Percentiles rank a stretch among this genome's conserved stretches.
Evolutionary conservation across 1,140 invertebrate species (phyloP).

Genomic region (Stegodyphus mimosarum): DNA sequence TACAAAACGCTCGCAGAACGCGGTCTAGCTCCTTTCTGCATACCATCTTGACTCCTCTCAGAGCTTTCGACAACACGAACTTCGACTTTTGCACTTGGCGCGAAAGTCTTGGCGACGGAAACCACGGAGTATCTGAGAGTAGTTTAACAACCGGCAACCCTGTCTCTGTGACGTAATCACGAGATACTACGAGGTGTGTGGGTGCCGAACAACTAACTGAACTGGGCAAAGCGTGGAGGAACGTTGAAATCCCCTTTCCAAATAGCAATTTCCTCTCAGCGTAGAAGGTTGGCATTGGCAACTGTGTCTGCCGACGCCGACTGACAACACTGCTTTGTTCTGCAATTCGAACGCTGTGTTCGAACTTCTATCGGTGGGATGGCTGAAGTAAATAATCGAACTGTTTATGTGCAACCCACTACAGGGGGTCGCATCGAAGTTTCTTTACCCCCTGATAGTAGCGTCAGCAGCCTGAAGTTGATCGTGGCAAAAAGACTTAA

Average conservation of each 20-base stretch:
- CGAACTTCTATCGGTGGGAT: neutral
- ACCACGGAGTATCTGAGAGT: too few species aligned
- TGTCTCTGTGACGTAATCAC: conserved; percentile 27
- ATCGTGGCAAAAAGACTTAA: conserved; percentile 90
- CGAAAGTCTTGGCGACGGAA: too few species aligned
- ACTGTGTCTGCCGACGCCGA: neutral
- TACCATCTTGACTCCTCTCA: too few species aligned
- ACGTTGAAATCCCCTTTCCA: neutral
- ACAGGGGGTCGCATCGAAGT: conserved; percentile 91
- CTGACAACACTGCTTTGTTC: neutral
- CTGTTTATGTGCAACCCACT: conserved; percentile 73
- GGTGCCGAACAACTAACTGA: conserved; percentile 1
- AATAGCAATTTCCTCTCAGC: neutral
- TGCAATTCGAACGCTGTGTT: neutral
- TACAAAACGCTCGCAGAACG: too few species aligned
- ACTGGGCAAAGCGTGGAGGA: conserved; percentile 20
- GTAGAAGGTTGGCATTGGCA: neutral
- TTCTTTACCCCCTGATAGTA: conserved; percentile 80
- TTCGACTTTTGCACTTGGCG: too few species aligned
- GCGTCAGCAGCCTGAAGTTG: conserved; percentile 88
- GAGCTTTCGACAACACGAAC: too few species aligned
- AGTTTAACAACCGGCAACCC: conserved; percentile 6
- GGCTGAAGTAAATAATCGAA: conserved; percentile 17
- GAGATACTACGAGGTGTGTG: conserved; percentile 46
- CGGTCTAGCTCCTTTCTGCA: too few species aligned